A percentile compares a stretch with the other conserved stretches of the same genome.
phyloP scores from a whole-genome alignment of 2,797 vertebrate genomes.

The Amblyraja radiata region DNA sequence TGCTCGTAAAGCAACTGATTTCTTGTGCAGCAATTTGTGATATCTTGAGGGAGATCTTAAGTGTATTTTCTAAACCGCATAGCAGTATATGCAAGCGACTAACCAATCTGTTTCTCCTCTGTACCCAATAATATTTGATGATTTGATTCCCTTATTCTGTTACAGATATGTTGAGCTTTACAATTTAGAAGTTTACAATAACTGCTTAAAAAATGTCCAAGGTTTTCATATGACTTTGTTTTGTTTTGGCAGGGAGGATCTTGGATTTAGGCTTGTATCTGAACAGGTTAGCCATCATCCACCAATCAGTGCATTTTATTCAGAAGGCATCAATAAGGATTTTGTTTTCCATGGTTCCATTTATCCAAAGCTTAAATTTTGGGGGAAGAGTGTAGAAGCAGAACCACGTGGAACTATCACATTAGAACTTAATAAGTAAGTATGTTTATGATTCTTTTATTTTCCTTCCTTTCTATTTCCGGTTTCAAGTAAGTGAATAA shows the following conservation, averaged over 20 bases:
- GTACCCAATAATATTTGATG: not conserved
- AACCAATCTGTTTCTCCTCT: not conserved
- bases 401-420: constrained; percentile 92
- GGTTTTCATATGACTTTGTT: not conserved
- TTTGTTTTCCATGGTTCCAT: constrained; percentile 93
- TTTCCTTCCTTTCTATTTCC: not conserved
- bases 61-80: not conserved
- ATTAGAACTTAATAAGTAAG: constrained; percentile 85
- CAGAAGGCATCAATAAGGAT: constrained; percentile 81
- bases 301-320: constrained; percentile 88
- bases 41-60: not conserved
- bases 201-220: constrained; percentile 18
- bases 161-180: not conserved
- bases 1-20: not conserved
- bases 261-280: constrained; percentile 83
- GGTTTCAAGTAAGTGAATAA: not conserved
- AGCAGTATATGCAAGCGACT: not conserved
- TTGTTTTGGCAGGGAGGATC: constrained; percentile 68
- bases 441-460: constrained; percentile 40
- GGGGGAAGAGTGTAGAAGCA: constrained; percentile 95
- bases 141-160: not conserved
- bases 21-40: not conserved
- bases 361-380: constrained; percentile 95
- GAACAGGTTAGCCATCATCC: constrained; percentile 97
- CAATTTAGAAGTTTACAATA: not conserved